Percentiles rank a stretch among this genome's conserved stretches.
These are phyloP conservation scores for Ectemnius continuus DNA, from an alignment of 2,888 invertebrate genomes.

Conservation along the genomic window DNA sequence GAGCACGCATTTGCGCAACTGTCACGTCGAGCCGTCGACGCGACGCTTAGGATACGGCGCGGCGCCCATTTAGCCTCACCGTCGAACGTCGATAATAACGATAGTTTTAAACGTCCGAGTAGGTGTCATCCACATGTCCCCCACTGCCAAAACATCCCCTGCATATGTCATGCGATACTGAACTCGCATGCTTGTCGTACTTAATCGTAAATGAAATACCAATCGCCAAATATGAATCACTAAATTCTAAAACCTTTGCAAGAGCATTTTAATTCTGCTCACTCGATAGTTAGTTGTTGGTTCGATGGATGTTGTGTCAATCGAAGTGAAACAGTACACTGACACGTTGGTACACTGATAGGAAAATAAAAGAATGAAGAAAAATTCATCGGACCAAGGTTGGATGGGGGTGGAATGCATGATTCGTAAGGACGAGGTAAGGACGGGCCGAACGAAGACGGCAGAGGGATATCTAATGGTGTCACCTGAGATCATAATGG, in stretches of 20 bases:
- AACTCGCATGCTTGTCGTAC: background rate
- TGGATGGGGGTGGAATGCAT: slow-evolving; percentile 10
- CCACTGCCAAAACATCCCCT: slow-evolving; percentile 24
- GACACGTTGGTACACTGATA: background rate
- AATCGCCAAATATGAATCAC: too few relatives aligned
- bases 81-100: slow-evolving; percentile 51
- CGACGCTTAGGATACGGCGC: slow-evolving; percentile 41
- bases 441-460: slow-evolving; percentile 28
- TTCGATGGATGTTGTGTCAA: too few relatives aligned
- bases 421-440: slow-evolving; percentile 19
- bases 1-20: slow-evolving; percentile 70
- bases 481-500: slow-evolving; percentile 70
- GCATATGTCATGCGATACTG: background rate
- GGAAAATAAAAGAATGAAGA: background rate
- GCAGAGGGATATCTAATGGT: slow-evolving; percentile 62
- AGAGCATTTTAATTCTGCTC: too few relatives aligned
- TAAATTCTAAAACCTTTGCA: too few relatives aligned
- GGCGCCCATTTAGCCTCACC: slow-evolving; percentile 39
- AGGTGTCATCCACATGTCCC: slow-evolving; percentile 46
- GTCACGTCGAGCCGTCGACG: slow-evolving; percentile 53
- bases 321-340: too few relatives aligned
- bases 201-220: background rate
- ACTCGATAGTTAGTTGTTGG: too few relatives aligned
- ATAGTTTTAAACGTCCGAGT: slow-evolving; percentile 35
- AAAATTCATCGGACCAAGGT: slow-evolving; percentile 17